Evolutionary conservation across 1,140 invertebrate genomes (phyloP).

Genomic region (Papilio glaucus): DNA sequence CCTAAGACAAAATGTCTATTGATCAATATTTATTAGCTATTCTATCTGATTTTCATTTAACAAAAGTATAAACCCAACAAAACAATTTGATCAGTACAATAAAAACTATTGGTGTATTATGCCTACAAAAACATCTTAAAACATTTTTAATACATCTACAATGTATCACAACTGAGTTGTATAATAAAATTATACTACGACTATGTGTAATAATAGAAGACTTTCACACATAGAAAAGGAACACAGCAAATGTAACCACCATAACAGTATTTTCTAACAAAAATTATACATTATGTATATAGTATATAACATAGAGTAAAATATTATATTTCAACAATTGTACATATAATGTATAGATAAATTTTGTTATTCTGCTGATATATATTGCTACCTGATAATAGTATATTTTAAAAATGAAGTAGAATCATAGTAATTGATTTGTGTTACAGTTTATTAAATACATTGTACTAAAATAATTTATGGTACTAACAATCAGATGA

Average conservation of each 20-base stretch:
- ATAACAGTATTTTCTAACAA: neutral
- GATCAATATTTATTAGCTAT: no score
- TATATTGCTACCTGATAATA: neutral
- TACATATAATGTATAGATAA: neutral
- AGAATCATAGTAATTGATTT: neutral
- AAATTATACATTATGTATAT: neutral
- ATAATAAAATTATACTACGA: no score
- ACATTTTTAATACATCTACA: neutral
- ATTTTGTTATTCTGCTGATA: neutral
- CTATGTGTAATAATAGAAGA: no score
- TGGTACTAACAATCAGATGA: neutral
- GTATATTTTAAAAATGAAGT: no score
- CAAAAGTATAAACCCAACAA: neutral
- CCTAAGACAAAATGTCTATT: no score
- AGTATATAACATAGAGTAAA: neutral
- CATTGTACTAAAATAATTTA: slow-evolving; percentile 15
- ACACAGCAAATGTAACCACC: neutral
- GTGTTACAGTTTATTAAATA: neutral
- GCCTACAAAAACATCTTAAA: neutral
- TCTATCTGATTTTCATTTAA: no score
- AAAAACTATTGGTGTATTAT: neutral
- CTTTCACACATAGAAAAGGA: neutral
- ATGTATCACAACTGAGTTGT: no score
- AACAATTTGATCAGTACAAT: neutral
- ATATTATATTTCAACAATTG: slow-evolving; percentile 2